Percentiles rank a stretch among this genome's conserved stretches.
Conservation (phyloP, 2,113 vertebrate genomes). For the Elephantulus edwardii region DNA sequence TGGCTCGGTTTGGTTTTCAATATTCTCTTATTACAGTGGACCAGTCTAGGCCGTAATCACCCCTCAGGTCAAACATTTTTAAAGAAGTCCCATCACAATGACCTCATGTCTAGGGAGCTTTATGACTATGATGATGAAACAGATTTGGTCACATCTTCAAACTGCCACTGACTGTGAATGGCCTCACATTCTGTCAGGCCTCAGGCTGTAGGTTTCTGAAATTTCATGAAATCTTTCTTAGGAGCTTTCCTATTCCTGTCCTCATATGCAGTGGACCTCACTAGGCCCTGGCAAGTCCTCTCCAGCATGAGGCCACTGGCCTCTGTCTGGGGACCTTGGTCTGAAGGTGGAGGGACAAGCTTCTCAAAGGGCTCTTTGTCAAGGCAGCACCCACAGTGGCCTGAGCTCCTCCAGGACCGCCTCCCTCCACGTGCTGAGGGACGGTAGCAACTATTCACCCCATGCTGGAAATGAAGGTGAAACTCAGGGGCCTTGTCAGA, state of each 20-base stretch:
- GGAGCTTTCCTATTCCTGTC: not conserved
- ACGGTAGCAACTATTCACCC: not conserved
- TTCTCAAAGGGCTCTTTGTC: slow-evolving; percentile 56
- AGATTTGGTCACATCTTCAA: not conserved
- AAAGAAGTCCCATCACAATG: not conserved
- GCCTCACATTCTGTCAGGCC: not conserved
- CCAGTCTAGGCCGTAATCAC: not conserved
- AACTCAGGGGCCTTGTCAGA: not conserved
- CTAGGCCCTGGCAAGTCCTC: not conserved
- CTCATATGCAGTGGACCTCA: not conserved
- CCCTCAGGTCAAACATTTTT: not conserved
- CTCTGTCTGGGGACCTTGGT: slow-evolving; percentile 16
- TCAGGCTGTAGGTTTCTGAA: not conserved
- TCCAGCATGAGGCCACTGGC: slow-evolving; percentile 31
- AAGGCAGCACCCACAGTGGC: not conserved
- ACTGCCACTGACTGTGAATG: not conserved
- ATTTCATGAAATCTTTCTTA: not conserved
- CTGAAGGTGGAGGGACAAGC: not conserved
- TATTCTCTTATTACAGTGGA: not conserved
- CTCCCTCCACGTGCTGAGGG: not conserved
- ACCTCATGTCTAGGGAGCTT: not conserved
- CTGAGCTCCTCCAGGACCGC: not conserved
- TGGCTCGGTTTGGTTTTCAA: too few species aligned
- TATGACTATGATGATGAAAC: not conserved
- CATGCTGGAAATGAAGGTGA: not conserved